Evolutionary conservation across 1,140 invertebrate species (phyloP).

Genomic region (Drosophila pseudoananassae): DNA sequence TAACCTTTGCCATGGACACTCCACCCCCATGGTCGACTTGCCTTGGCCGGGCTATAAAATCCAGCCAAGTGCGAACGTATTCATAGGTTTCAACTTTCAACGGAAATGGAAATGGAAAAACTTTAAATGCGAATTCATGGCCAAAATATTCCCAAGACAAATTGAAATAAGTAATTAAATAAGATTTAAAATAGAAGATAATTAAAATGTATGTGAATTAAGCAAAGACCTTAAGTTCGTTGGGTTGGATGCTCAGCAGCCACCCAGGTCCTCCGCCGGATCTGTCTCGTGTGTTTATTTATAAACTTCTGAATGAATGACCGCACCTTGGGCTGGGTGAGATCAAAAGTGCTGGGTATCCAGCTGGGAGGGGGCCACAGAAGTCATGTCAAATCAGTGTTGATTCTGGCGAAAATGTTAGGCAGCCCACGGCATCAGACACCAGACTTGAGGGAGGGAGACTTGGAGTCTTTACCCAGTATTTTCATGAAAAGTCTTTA

Average conservation of each 20-base stretch:
- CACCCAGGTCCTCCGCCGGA: slow-evolving; percentile 18
- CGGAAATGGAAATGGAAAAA: slow-evolving; percentile 15
- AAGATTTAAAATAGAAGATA: neutral
- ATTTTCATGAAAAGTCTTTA: neutral
- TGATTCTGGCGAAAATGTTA: slow-evolving; percentile 76
- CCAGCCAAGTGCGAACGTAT: slow-evolving; percentile 75
- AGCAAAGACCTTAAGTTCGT: neutral
- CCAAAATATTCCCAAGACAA: neutral
- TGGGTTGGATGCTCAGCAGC: neutral
- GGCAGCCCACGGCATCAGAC: slow-evolving; percentile 56
- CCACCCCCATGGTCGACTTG: slow-evolving; percentile 47
- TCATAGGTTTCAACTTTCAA: neutral
- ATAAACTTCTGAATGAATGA: slow-evolving; percentile 80
- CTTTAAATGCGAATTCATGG: neutral
- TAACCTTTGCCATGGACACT: slow-evolving; percentile 32
- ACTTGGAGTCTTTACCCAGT: neutral
- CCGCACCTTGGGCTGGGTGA: slow-evolving; percentile 59
- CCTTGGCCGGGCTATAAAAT: slow-evolving; percentile 67
- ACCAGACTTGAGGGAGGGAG: slow-evolving; percentile 8
- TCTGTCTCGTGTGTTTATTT: slow-evolving; percentile 57
- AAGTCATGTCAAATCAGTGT: slow-evolving; percentile 81
- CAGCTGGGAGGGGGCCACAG: slow-evolving; percentile 62
- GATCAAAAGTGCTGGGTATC: slow-evolving; percentile 50
- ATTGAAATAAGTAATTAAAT: neutral
- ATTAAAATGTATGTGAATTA: slow-evolving; percentile 1